phyloP scores from a whole-genome alignment of 1,140 invertebrate genomes.

The Paracyclopina nana region DNA sequence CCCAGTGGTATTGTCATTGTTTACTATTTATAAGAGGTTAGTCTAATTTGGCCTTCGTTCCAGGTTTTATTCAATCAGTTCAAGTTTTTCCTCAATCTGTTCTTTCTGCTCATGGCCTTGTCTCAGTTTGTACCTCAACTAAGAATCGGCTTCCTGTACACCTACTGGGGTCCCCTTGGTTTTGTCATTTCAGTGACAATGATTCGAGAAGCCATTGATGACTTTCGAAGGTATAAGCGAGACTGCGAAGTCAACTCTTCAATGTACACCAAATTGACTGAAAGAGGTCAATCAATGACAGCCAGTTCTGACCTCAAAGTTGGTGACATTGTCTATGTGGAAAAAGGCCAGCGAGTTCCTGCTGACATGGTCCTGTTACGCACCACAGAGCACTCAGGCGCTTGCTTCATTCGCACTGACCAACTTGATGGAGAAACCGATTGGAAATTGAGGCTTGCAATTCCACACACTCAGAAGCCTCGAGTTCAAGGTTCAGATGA shows the following conservation, averaged over 20 bases:
- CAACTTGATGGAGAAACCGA: slow-evolving; percentile 98
- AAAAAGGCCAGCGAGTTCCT: slow-evolving; percentile 85
- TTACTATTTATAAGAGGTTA: no score
- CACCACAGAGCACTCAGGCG: slow-evolving; percentile 80
- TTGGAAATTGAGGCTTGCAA: slow-evolving; percentile 88
- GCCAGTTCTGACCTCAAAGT: slow-evolving; percentile 30
- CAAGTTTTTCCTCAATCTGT: slow-evolving; percentile 95
- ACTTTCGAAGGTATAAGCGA: slow-evolving; percentile 67
- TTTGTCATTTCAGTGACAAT: slow-evolving; percentile 92
- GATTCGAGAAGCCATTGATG: slow-evolving; percentile 87
- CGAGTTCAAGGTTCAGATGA: slow-evolving; percentile 53
- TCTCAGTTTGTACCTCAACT: slow-evolving; percentile 95
- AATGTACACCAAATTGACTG: slow-evolving; percentile 34
- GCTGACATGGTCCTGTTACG: slow-evolving; percentile 69
- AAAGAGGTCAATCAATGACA: slow-evolving; percentile 27
- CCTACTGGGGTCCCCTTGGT: slow-evolving; percentile 93
- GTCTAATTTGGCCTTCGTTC: no score
- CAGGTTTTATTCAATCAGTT: slow-evolving; percentile 92
- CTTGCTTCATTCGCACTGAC: slow-evolving; percentile 96
- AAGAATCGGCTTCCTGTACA: slow-evolving; percentile 89
- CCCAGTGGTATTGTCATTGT: slow-evolving; percentile 50
- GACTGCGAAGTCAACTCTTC: slow-evolving; percentile 40
- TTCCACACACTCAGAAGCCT: slow-evolving; percentile 75
- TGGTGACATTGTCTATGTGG: slow-evolving; percentile 40
- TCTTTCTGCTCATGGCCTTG: slow-evolving; percentile 92